Conservation (phyloP, 2,888 invertebrate genomes). For the Cybosia mesomella region DNA sequence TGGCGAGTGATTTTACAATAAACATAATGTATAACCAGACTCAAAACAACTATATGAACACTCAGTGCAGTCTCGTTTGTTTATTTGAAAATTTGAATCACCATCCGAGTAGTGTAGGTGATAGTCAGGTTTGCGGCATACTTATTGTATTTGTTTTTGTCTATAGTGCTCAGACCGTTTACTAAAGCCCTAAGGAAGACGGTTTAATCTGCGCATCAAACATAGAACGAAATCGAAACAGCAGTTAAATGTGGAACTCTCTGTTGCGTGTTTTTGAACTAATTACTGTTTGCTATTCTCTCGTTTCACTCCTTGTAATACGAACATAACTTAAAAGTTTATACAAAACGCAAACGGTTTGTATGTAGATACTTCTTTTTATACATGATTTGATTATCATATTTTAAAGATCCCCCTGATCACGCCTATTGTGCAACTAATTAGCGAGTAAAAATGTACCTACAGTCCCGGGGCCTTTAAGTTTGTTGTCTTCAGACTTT, state of each 20-base stretch:
- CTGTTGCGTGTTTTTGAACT: constrained; percentile 18
- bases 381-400: background rate
- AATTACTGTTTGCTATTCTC: constrained; percentile 17
- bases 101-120: background rate
- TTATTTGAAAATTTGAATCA: background rate
- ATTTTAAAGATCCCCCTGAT: background rate
- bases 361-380: background rate
- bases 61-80: background rate
- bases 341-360: background rate
- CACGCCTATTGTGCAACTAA: too few species aligned
- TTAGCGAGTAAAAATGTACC: too few species aligned
- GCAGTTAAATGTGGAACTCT: constrained; percentile 12
- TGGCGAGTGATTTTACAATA: background rate
- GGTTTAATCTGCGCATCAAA: constrained; percentile 7
- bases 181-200: constrained; percentile 7
- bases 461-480: too few species aligned
- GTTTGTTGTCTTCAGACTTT: too few species aligned
- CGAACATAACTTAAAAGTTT: background rate
- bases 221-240: background rate
- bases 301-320: constrained; percentile 10
- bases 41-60: background rate
- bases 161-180: constrained; percentile 1
- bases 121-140: background rate
- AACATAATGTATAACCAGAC: background rate
- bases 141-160: constrained; percentile 1